Base-by-base conservation (phyloP, 2,797 vertebrate genomes). In the Alcedo quadribrachys region DNA sequence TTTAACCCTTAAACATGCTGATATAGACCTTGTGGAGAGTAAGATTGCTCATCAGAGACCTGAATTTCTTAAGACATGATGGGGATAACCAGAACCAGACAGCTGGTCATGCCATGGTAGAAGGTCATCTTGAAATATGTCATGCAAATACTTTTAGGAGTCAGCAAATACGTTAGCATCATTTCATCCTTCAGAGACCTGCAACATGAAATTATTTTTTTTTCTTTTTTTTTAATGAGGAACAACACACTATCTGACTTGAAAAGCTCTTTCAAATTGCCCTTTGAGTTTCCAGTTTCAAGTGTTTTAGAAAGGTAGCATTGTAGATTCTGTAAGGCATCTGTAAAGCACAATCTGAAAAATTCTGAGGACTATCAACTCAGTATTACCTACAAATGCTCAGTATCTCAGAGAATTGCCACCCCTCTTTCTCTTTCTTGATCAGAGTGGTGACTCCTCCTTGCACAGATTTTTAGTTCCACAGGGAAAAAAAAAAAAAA, bases 381-480 rank as follows among this genome's bases (percentile, higher is more conserved):
- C 61, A 37, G 27, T 3, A 63, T 19, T 70, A 55, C 5, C 28
- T 33, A 45, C 8, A 71, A 13, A 20, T 35, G 10, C 6, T 42
- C 21, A 50, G 5, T 61, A 10, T 33, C 45, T 78, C 32, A 37
- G n/a, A 53, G 22, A 48, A 2, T 17, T 71, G 27, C 7, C 40
- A 21, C 0, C 6, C 6, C 3, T 62, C 46, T 53, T 74, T 63
- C 35, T 45, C 27, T 66, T 5, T 54, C 24, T 66, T 5, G 0
- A 33, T 25, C 40, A 51, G 15, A 66, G n/a, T 13, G 6, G 12
- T 46, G 22, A 58, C 3, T 2, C 4, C 4, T 57, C 10, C 11
- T 30, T 24, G 7, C 1, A 2, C 11, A 57, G 1, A 20, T 21
- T 61, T 33, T 33, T 0, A 67, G 3, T 22, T 62, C 24, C 17